Percentiles rank a stretch among this genome's conserved stretches.
Evolutionary conservation across 2,113 vertebrate genomes (phyloP).

Genomic region (Nansenia antarctica): DNA sequence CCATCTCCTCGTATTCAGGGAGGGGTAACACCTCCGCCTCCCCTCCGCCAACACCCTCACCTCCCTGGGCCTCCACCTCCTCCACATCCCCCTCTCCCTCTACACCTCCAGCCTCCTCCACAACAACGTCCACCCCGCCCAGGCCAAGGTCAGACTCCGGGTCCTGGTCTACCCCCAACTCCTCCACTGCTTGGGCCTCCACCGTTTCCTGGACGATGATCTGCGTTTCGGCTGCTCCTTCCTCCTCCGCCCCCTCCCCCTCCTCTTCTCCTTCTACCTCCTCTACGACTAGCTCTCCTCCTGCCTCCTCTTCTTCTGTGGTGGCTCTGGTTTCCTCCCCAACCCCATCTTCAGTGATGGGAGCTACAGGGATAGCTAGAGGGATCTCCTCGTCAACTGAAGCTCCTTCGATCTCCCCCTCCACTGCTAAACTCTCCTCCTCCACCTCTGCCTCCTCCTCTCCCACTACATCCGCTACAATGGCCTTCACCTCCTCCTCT

Average conservation of each 20-base stretch:
- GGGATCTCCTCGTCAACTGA: too few species aligned
- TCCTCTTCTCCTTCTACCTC: constrained; percentile 6
- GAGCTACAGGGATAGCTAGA: not conserved
- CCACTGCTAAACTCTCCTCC: constrained; percentile 20
- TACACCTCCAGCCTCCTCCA: constrained; percentile 9
- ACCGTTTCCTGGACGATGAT: constrained; percentile 19
- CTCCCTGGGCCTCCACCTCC: constrained; percentile 17
- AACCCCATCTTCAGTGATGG: not conserved
- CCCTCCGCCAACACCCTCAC: constrained; percentile 21
- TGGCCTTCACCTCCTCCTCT: constrained; percentile 8
- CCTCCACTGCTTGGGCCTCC: constrained; percentile 24
- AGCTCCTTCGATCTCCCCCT: constrained; percentile 3
- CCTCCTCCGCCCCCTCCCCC: constrained; percentile 16
- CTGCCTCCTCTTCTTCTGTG: not conserved
- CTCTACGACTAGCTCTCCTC: too few species aligned
- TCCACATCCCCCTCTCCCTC: not conserved
- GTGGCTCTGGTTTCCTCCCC: not conserved
- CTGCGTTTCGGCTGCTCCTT: constrained; percentile 12
- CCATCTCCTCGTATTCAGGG: constrained; percentile 28
- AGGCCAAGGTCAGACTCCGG: constrained; percentile 22
- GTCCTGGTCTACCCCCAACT: constrained; percentile 29
- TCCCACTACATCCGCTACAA: constrained; percentile 16
- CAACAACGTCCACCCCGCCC: too few species aligned
- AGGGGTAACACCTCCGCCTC: not conserved
- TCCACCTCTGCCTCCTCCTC: constrained; percentile 7